Percentiles rank a stretch among this genome's conserved stretches.
These are phyloP conservation scores for Acromyrmex heyeri DNA, from an alignment of 1,140 invertebrate species.

Conservation along the genomic window DNA sequence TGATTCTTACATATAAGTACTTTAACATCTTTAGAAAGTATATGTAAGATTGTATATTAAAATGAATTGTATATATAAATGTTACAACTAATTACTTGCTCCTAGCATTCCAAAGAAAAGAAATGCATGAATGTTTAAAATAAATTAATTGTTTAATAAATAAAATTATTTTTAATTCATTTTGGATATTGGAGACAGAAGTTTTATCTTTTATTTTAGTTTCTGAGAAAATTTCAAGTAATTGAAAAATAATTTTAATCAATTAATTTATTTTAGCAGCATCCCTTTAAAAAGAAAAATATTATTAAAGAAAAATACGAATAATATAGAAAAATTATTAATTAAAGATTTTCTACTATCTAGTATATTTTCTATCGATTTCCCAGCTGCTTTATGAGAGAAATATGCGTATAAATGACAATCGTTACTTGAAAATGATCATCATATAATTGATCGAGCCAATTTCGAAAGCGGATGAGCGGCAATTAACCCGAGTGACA, in stretches of 20 bases:
- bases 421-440: slow-evolving; percentile 20
- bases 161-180: neutral
- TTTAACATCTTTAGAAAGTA: too few species aligned
- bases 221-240: neutral
- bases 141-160: neutral
- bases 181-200: neutral
- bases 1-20: too few species aligned
- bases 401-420: slow-evolving; percentile 33
- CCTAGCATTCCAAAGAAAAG: too few species aligned
- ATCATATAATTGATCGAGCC: slow-evolving; percentile 18
- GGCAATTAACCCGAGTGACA: neutral
- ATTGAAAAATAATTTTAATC: neutral
- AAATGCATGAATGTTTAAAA: too few species aligned
- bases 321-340: neutral
- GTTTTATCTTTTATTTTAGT: neutral
- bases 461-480: slow-evolving; percentile 46
- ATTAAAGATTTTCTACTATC: neutral
- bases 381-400: neutral
- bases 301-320: neutral
- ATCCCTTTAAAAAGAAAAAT: neutral
- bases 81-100: too few species aligned
- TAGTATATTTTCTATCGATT: neutral
- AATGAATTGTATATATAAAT: too few species aligned
- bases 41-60: too few species aligned
- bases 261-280: neutral